A percentile compares a stretch with the other conserved stretches of the same genome.
phyloP scores from a whole-genome alignment of 2,797 vertebrate species.

The Sciaenops ocellatus region DNA sequence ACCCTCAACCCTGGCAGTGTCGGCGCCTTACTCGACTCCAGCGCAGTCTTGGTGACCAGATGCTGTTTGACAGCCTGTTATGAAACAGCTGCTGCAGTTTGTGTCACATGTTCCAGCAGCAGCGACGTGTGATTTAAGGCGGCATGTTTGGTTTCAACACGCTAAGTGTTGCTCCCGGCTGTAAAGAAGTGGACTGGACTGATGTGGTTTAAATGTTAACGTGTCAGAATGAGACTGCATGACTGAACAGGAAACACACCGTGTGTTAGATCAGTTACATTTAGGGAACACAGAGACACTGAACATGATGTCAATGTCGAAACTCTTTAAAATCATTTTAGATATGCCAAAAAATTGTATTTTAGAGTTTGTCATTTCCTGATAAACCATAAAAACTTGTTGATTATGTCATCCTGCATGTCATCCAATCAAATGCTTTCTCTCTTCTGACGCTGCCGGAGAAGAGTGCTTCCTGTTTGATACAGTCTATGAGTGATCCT shows the following conservation, averaged over 20 bases:
- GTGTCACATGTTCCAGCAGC: conserved; percentile 35
- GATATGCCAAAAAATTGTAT: no score
- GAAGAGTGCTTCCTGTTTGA: no score
- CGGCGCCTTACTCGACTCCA: background rate
- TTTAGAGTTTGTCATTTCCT: no score
- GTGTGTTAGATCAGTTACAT: background rate
- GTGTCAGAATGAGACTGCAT: conserved; percentile 11
- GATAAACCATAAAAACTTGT: no score
- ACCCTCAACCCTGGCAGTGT: background rate
- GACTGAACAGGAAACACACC: background rate
- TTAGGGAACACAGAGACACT: background rate
- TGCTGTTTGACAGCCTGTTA: conserved; percentile 36
- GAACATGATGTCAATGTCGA: no score
- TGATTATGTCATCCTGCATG: no score
- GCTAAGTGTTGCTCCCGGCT: conserved; percentile 27
- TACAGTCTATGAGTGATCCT: no score
- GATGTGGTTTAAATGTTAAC: background rate
- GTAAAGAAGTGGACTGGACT: background rate
- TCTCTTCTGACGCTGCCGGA: no score
- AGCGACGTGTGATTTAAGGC: conserved; percentile 33
- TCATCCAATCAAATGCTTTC: no score
- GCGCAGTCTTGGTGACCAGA: conserved; percentile 16
- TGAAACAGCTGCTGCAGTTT: conserved; percentile 35
- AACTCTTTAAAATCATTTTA: no score
- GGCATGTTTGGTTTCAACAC: conserved; percentile 54